Conservation (phyloP, 2,113 vertebrate genomes). For the Ceyx cyanopectus region DNA sequence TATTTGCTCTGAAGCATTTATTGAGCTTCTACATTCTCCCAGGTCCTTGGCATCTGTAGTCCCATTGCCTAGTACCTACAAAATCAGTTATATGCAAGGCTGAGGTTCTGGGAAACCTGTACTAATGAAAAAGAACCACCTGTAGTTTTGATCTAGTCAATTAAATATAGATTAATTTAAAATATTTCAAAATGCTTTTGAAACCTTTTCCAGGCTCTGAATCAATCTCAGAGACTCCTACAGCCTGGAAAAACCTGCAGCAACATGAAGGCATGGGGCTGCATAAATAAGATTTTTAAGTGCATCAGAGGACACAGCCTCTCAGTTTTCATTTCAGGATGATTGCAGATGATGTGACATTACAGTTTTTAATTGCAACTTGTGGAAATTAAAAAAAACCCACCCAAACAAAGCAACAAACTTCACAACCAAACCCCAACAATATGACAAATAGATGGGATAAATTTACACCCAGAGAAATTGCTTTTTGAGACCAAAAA, state of each 20-base stretch:
- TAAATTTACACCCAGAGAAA: neutral
- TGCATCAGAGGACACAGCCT: neutral
- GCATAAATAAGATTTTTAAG: neutral
- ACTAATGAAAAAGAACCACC: neutral
- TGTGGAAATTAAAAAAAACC: neutral
- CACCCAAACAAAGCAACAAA: neutral
- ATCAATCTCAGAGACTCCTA: neutral
- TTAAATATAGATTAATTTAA: too few species aligned
- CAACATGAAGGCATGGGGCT: neutral
- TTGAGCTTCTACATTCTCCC: neutral
- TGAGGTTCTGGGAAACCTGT: neutral
- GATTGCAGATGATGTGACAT: neutral
- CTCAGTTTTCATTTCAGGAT: neutral
- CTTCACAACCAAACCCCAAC: neutral
- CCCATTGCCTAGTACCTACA: neutral
- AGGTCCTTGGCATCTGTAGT: neutral
- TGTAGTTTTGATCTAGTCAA: neutral
- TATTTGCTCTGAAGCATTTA: neutral
- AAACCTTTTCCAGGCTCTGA: neutral
- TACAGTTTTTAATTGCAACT: neutral
- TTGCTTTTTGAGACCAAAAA: neutral
- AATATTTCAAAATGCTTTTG: too few species aligned
- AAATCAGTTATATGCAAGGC: neutral
- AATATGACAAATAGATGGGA: neutral
- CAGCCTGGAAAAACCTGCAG: neutral